Base-by-base conservation (phyloP, 2,113 vertebrate species). In the Pseudopodoces humilis region DNA sequence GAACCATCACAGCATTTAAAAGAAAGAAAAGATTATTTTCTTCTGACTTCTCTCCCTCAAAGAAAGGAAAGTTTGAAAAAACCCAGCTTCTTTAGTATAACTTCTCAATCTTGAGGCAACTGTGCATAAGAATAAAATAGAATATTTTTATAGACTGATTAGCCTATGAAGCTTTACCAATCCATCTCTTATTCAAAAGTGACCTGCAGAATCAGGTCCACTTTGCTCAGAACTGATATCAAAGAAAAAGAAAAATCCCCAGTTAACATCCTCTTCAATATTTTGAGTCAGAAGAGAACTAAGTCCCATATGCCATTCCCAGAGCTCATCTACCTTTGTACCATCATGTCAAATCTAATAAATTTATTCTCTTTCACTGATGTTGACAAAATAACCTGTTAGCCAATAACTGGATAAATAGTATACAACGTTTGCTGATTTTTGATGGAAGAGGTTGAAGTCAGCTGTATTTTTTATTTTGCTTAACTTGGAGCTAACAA, bases 401-500 rank as follows among this genome's bases (percentile, higher is more conserved):
- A 68, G 43, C 56, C 21, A 79, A 8, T 87, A 88, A 70, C 7
- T 63, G 23, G 8, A 20, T 84, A 44, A 71, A 56, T 43, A 78
- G 10, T 53, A 56, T 75, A 55, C 12, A 50, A 12, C 41, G 22
- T 88, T 74, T 68, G 62, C 28, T 31, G 35, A 50, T 67, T 76
- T 35, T 67, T 25, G 21, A 50, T 80, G 55, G 39, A 90, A 75
- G 44, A 83, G 39, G 41, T 91, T 33, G 2, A 86, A 92, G 80
- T 91, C 62, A 91, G 28, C 11, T 46, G 24, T 94, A 13, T 82
- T 88, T 92, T 52, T 39, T 43, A 12, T 77, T 84, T 67, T 84
- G 47, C 52, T 88, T 75, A 64, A 68, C 44, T 43, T 60, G 52
- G 41, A 63, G 56, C 55, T 56, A 88, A 60, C 24, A 86, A 39